A percentile compares a stretch with the other conserved stretches of the same genome.
Conservation (phyloP, 2,113 vertebrate species). For the Ageneiosus marmoratus region DNA sequence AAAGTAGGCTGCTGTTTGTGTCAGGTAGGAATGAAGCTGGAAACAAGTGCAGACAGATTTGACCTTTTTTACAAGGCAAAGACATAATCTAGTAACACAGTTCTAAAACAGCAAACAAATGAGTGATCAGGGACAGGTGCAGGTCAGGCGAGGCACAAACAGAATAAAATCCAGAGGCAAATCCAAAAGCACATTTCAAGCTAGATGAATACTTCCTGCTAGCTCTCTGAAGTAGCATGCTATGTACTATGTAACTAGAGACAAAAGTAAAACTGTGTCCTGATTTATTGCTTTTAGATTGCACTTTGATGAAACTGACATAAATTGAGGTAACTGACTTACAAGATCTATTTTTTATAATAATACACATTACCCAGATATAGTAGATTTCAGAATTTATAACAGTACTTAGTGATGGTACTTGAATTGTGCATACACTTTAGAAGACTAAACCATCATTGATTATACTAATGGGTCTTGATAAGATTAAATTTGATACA, state of each 20-base stretch:
- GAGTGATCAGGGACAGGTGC: no score
- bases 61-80: no score
- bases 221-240: no score
- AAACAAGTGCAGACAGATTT: no score
- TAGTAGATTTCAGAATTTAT: conserved; percentile 7
- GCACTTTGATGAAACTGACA: not conserved
- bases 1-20: not conserved
- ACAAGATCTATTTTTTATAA: not conserved
- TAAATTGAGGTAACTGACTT: not conserved
- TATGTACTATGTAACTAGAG: no score
- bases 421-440: conserved; percentile 1
- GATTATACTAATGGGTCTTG: not conserved
- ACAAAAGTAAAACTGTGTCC: not conserved
- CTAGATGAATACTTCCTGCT: no score
- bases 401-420: not conserved
- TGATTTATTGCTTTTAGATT: not conserved
- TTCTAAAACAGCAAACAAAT: no score
- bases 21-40: no score
- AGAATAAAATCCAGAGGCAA: no score
- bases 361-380: not conserved
- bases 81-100: no score
- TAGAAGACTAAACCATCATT: conserved; percentile 22
- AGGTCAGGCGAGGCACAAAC: no score
- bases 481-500: not conserved
- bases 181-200: no score